Conservation (phyloP, 1,140 invertebrate species). For the Drosophila sulfurigaster region DNA sequence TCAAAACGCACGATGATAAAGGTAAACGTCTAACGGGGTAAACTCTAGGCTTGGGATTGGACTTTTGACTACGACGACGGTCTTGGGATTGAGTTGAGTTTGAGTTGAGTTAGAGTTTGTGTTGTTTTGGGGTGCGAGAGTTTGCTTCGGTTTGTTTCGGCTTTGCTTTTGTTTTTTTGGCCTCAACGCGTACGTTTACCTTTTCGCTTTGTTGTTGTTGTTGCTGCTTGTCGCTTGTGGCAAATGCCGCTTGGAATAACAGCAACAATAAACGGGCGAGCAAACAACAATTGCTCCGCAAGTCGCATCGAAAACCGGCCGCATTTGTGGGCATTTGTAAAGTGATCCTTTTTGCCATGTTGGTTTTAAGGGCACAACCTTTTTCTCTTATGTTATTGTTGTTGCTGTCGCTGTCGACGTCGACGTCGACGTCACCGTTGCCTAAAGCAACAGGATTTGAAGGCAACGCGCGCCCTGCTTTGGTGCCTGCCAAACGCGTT, state of each 20-base stretch:
- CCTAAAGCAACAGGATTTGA: conserved; percentile 75
- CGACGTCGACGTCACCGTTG: conserved; percentile 42
- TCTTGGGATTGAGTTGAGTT: not conserved
- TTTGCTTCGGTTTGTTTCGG: not conserved
- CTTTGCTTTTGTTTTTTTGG: conserved; percentile 27
- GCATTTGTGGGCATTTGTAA: conserved; percentile 79
- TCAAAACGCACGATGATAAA: conserved; percentile 9
- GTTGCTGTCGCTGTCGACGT: conserved; percentile 21
- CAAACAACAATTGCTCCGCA: conserved; percentile 30
- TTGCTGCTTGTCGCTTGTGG: conserved; percentile 36
- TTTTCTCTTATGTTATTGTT: conserved; percentile 39
- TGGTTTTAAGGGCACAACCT: conserved; percentile 64
- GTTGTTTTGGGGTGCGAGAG: not conserved
- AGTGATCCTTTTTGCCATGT: conserved; percentile 73
- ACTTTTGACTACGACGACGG: not conserved
- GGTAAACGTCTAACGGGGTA: conserved; percentile 16
- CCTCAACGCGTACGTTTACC: conserved; percentile 64
- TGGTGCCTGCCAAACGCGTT: conserved; percentile 51
- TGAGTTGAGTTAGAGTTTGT: not conserved
- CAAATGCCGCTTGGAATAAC: conserved; percentile 42
- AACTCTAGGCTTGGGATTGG: conserved; percentile 24
- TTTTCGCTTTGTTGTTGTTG: conserved; percentile 33
- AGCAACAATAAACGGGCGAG: conserved; percentile 30
- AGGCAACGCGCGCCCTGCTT: conserved; percentile 41
- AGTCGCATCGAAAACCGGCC: conserved; percentile 52